Percentiles rank a stretch among this genome's conserved stretches.
Conservation (phyloP, 1,140 invertebrate species). For the Lineus longissimus region DNA sequence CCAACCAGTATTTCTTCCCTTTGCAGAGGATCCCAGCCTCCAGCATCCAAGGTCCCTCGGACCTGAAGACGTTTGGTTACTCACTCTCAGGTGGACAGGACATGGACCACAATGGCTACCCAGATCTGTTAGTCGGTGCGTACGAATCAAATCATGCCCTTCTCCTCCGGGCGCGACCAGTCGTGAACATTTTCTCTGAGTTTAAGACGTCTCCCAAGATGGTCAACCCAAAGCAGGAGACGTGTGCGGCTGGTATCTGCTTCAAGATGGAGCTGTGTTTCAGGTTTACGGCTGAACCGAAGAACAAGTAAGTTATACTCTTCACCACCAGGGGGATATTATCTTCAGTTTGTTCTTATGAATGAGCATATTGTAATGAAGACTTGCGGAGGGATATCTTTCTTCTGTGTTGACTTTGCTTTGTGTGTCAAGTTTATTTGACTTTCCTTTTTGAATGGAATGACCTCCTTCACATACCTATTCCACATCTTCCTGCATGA, state of each 20-base stretch:
- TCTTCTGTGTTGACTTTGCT: too few species aligned
- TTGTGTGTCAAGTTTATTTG: too few species aligned
- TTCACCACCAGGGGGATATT: too few species aligned
- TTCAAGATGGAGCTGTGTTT: constrained; percentile 18
- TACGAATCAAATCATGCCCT: constrained; percentile 41
- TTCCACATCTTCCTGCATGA: too few species aligned
- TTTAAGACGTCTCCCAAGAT: background rate
- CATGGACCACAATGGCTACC: constrained; percentile 48
- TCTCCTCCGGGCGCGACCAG: constrained; percentile 72
- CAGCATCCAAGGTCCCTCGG: constrained; percentile 20
- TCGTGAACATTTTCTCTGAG: constrained; percentile 45
- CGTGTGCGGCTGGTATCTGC: constrained; percentile 9
- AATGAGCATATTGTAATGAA: too few species aligned
- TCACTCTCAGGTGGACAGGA: constrained; percentile 48
- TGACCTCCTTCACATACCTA: too few species aligned
- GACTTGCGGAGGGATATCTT: too few species aligned
- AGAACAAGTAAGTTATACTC: constrained; percentile 4
- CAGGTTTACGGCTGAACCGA: constrained; percentile 12
- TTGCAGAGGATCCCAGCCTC: constrained; percentile 38
- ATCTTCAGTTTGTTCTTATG: too few species aligned
- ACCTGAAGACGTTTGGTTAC: constrained; percentile 41
- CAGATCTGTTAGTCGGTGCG: constrained; percentile 50
- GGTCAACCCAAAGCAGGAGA: background rate
- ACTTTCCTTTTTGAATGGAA: too few species aligned
- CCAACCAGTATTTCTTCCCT: background rate